A percentile compares a stretch with the other conserved stretches of the same genome.
Evolutionary conservation across 2,113 vertebrate genomes (phyloP).

Genomic region (Aldabrachelys gigantea): DNA sequence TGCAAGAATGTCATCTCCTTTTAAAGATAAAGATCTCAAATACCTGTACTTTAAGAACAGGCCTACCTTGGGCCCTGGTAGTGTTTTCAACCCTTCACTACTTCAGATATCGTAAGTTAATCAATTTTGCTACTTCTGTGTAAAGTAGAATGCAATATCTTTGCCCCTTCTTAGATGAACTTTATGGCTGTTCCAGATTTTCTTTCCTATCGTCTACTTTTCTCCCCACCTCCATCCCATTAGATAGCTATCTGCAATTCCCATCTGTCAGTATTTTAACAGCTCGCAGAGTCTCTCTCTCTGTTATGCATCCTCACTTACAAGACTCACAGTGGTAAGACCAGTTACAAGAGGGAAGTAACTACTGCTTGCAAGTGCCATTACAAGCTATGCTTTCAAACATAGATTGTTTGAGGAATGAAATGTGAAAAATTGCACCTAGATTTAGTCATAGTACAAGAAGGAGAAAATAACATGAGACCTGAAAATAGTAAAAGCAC

Average conservation of each 20-base stretch:
- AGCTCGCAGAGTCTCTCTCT: not conserved
- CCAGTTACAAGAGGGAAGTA: not conserved
- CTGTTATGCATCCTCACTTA: not conserved
- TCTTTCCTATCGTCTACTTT: not conserved
- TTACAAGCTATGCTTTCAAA: not conserved
- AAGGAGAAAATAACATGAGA: not conserved
- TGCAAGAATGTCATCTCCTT: not conserved
- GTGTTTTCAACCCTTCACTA: not conserved
- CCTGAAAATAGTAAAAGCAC: not conserved
- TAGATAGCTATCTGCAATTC: not conserved
- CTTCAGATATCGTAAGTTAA: not conserved
- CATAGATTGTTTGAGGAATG: not conserved
- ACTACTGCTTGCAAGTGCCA: not conserved
- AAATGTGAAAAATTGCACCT: not conserved
- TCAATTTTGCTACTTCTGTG: not conserved
- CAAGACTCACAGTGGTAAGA: not conserved
- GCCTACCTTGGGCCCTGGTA: not conserved
- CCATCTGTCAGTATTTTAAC: not conserved
- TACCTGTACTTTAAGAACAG: not conserved
- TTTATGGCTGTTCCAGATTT: not conserved
- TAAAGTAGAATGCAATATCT: not conserved
- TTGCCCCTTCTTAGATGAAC: rapidly evolving
- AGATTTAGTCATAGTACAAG: not conserved
- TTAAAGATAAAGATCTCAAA: not conserved
- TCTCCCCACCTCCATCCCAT: rapidly evolving